These are phyloP conservation scores for Sebastes reedi DNA, from an alignment of 2,797 vertebrate species.

Conservation along the genomic window DNA sequence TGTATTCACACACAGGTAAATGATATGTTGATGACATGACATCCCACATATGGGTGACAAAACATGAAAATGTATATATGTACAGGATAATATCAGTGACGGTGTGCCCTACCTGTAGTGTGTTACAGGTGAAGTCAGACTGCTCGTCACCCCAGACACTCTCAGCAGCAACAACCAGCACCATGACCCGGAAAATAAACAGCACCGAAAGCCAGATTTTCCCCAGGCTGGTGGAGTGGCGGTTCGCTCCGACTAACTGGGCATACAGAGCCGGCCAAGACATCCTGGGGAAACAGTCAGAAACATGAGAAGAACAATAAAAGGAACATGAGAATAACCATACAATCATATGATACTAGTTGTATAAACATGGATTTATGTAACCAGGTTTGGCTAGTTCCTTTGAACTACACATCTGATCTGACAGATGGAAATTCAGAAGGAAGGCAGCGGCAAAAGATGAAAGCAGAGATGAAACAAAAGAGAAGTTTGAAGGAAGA, in stretches of 20 bases:
- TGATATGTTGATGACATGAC: too few species aligned
- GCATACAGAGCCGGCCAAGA: conserved; percentile 77
- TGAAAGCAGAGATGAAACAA: conserved; percentile 53
- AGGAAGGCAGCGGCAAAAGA: conserved; percentile 19
- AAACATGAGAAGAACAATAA: not conserved
- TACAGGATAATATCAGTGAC: not conserved
- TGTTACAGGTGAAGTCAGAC: conserved; percentile 83
- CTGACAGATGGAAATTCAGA: not conserved
- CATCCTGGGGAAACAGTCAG: conserved; percentile 52
- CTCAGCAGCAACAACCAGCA: conserved; percentile 81
- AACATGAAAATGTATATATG: too few species aligned
- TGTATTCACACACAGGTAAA: not conserved
- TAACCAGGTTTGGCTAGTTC: not conserved
- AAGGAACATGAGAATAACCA: too few species aligned
- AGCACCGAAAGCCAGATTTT: conserved; percentile 83
- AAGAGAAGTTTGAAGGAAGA: conserved; percentile 48
- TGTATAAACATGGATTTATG: not conserved
- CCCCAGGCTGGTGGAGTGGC: conserved; percentile 81
- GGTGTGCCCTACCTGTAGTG: conserved; percentile 66
- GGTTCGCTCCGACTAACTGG: conserved; percentile 77
- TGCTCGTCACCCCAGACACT: conserved; percentile 84
- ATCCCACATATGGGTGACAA: too few species aligned
- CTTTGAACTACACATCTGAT: not conserved
- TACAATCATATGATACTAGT: not conserved
- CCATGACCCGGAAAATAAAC: conserved; percentile 81